These are phyloP conservation scores for Agonopterix arenella DNA, from an alignment of 2,888 invertebrate genomes.

Conservation along the genomic window DNA sequence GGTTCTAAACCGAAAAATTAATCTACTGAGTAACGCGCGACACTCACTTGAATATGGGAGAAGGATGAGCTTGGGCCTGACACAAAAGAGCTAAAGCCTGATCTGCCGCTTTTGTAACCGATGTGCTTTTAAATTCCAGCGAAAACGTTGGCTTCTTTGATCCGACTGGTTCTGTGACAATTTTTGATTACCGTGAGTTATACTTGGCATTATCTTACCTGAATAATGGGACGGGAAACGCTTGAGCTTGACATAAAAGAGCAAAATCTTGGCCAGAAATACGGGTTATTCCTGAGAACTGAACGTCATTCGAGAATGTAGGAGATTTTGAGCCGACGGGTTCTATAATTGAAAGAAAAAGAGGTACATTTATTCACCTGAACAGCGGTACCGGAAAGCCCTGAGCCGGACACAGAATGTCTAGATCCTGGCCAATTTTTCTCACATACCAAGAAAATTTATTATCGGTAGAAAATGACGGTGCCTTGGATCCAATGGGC, in stretches of 20 bases:
- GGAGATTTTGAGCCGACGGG: conserved; percentile 82
- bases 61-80: conserved; percentile 87
- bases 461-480: conserved; percentile 78
- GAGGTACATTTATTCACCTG: conserved; percentile 55
- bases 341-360: conserved; percentile 55
- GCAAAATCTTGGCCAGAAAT: conserved; percentile 77
- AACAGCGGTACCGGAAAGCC: conserved; percentile 82
- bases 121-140: conserved; percentile 21
- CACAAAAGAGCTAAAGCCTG: conserved; percentile 83
- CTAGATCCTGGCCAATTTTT: conserved; percentile 70
- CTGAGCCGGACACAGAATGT: conserved; percentile 82
- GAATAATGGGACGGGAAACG: conserved; percentile 83
- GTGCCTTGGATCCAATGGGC: conserved; percentile 79
- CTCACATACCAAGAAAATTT: conserved; percentile 77
- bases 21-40: conserved; percentile 1
- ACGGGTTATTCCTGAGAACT: conserved; percentile 37
- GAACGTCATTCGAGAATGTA: conserved; percentile 80
- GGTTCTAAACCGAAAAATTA: conserved; percentile 57
- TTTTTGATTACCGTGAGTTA: too few relatives aligned
- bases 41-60: conserved; percentile 75
- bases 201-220: conserved; percentile 66
- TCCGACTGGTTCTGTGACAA: conserved; percentile 80
- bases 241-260: conserved; percentile 83
- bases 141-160: conserved; percentile 84
- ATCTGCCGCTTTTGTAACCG: conserved; percentile 31